Base-by-base conservation (phyloP, 2,888 invertebrate species). In the Ennomos fuscantarius region DNA sequence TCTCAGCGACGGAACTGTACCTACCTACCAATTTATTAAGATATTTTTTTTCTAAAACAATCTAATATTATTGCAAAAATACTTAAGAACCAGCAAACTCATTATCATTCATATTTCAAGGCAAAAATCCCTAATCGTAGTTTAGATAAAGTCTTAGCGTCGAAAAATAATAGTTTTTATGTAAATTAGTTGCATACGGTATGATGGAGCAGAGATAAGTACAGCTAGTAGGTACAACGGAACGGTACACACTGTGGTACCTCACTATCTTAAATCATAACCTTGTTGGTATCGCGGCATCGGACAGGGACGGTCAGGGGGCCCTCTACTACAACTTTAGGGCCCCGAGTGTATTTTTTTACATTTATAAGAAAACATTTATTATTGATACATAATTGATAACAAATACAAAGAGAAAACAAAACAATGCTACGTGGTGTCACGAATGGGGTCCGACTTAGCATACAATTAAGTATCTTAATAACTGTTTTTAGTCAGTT, bases 91-190 rank as follows among this genome's bases (percentile, higher is more conserved):
- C 15, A 35, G 37, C 57, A 37, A 66, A 57, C 49, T 54, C 59
- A 62, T 60, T 56, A 55, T 43, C 44, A 68, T 65, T 24, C 65
- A 65, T 66, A 60, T 60, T 52, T 52, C 57, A 57, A 70, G 60
- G 70, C 66, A 66, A 74, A 81, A 77, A 80, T 78, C 68, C 68
- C 76, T 81, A 78, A 82, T 81, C 76, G 78, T 78, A 76, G 74
- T 71, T 24, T 70, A 76, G 78, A 83, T 78, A 79, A 76, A 65
- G 54, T 24, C 24, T 63, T 57, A 66, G 66, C 66, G 69, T 66
- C 72, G 77, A 85, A 80, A 82, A 82, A 84, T 85, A 84, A 85
- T 84, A 84, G 83, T 81, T 86, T 78, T 79, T 80, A 86, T 86
- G 86, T 85, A 86, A 86, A 87, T 86, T 81, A 84, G 82, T 79